Evolutionary conservation across 2,113 vertebrate genomes (phyloP).

Genomic region (Heteronetta atricapilla): DNA sequence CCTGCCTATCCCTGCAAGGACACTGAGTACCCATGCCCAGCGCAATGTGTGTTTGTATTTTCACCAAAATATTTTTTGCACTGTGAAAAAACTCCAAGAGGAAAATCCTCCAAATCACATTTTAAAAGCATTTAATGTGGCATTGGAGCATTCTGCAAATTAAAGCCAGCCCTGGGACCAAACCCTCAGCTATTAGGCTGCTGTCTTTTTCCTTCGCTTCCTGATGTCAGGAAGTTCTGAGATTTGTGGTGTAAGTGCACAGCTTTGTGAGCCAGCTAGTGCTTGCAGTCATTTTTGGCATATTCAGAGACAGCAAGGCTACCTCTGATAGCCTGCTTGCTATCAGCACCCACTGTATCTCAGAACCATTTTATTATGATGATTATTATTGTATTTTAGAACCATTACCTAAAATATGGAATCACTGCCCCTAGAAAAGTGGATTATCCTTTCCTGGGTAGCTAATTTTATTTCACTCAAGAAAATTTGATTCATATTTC

Average conservation of each 20-base stretch:
- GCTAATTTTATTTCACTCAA: slow-evolving; percentile 51
- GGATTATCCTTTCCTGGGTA: slow-evolving; percentile 49
- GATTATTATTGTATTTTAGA: slow-evolving; percentile 13
- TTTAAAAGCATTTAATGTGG: background rate
- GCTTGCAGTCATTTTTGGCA: background rate
- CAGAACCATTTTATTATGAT: slow-evolving; percentile 31
- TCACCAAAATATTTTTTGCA: background rate
- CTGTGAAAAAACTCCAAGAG: background rate
- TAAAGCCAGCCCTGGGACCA: rapidly evolving
- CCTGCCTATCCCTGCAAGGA: background rate
- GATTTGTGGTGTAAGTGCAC: background rate
- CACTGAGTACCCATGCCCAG: too few relatives aligned
- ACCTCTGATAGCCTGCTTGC: background rate
- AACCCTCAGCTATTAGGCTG: background rate
- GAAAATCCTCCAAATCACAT: background rate
- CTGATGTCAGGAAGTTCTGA: background rate
- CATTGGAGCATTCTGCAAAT: background rate
- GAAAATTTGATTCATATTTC: slow-evolving; percentile 60
- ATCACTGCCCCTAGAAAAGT: slow-evolving; percentile 33
- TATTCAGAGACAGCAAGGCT: background rate
- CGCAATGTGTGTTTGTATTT: background rate
- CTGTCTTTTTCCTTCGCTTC: background rate
- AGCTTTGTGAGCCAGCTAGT: background rate
- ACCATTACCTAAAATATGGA: slow-evolving; percentile 17
- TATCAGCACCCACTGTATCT: background rate